Conservation (phyloP, 2,113 vertebrate species). For the Pseudorasbora parva region DNA sequence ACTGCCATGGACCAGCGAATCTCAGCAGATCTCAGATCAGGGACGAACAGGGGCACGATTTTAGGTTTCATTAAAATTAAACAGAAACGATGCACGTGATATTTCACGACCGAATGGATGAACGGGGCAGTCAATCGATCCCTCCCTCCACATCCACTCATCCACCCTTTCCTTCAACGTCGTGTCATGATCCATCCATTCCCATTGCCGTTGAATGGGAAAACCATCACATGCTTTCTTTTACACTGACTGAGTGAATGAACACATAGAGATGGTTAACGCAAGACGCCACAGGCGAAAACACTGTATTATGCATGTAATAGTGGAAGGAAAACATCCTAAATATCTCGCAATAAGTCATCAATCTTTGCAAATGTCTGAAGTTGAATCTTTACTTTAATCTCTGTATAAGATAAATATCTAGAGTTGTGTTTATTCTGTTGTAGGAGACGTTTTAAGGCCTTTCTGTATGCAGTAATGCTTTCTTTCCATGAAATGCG, state of each 20-base stretch:
- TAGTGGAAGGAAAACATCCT: not conserved
- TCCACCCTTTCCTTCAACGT: slow-evolving; percentile 38
- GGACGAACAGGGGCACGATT: not conserved
- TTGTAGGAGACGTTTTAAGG: too few relatives aligned
- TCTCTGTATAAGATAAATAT: too few relatives aligned
- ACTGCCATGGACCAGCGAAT: too few relatives aligned
- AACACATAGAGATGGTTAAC: not conserved
- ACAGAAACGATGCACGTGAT: not conserved
- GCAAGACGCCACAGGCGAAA: not conserved
- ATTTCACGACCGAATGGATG: slow-evolving; percentile 14
- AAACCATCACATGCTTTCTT: slow-evolving; percentile 37
- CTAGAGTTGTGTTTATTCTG: too few relatives aligned
- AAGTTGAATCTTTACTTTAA: too few relatives aligned
- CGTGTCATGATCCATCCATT: slow-evolving; percentile 46
- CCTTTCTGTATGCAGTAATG: too few relatives aligned
- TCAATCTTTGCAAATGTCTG: too few relatives aligned
- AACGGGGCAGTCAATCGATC: slow-evolving; percentile 28
- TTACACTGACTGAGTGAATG: slow-evolving; percentile 23
- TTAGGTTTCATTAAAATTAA: not conserved
- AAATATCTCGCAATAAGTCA: not conserved
- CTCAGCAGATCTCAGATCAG: slow-evolving; percentile 58
- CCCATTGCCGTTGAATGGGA: not conserved
- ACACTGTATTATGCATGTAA: not conserved
- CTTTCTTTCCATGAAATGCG: too few relatives aligned
- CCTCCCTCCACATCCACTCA: slow-evolving; percentile 55